Conservation (phyloP, 2,797 vertebrate genomes). For the Xenentodon cancila region DNA sequence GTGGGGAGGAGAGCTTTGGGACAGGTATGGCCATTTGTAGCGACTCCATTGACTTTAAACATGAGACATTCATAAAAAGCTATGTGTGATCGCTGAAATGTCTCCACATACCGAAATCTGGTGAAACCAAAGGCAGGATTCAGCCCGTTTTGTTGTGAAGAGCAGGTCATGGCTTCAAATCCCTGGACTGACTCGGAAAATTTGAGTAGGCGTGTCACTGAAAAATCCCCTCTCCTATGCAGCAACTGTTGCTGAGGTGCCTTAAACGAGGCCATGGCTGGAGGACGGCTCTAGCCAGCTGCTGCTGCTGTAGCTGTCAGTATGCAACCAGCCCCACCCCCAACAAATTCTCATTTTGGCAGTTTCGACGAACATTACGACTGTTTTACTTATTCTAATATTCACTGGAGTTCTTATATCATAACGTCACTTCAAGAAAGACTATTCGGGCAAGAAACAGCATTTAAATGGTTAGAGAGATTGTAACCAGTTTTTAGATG, state of each 20-base stretch:
- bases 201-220: slow-evolving; percentile 40
- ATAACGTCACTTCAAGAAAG: neutral
- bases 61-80: slow-evolving; percentile 11
- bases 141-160: slow-evolving; percentile 11
- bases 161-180: slow-evolving; percentile 30
- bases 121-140: slow-evolving; percentile 12
- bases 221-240: slow-evolving; percentile 41
- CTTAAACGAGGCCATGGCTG: slow-evolving; percentile 39
- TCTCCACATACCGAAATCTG: slow-evolving; percentile 3
- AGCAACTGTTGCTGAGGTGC: slow-evolving; percentile 54
- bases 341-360: neutral
- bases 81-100: slow-evolving; percentile 13
- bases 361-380: neutral
- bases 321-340: neutral
- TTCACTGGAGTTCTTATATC: neutral
- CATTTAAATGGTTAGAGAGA: neutral
- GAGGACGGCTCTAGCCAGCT: slow-evolving; percentile 36
- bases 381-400: neutral
- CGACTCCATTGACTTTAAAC: slow-evolving; percentile 6
- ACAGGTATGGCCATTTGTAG: slow-evolving; percentile 84
- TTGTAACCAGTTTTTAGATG: neutral
- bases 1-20: slow-evolving; percentile 98
- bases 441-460: neutral
- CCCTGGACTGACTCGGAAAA: slow-evolving; percentile 39
- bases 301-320: slow-evolving; percentile 41